These are phyloP conservation scores for Anguilla japonica DNA, from an alignment of 2,113 vertebrate species.

Conservation along the genomic window DNA sequence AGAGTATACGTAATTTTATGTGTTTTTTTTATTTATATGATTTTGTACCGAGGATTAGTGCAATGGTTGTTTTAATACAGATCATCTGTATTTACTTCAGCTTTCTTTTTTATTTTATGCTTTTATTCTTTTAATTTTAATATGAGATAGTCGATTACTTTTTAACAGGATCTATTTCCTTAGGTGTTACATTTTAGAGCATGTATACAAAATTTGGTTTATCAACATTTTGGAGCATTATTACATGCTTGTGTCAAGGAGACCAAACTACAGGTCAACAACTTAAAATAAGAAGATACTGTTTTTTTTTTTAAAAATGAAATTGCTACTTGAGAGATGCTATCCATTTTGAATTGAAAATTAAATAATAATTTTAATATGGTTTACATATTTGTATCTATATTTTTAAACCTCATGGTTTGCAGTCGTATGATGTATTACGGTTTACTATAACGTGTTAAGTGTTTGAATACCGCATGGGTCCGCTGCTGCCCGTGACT, in stretches of 20 bases:
- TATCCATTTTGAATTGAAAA: constrained; percentile 3
- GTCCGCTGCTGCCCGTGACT: constrained; percentile 52
- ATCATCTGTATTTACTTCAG: constrained; percentile 64
- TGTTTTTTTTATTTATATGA: constrained; percentile 63
- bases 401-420: constrained; percentile 2
- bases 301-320: constrained; percentile 19
- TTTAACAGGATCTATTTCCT: constrained; percentile 54
- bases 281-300: not conserved
- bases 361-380: constrained; percentile 2
- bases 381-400: constrained; percentile 11
- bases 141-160: constrained; percentile 65
- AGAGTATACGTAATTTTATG: constrained; percentile 53
- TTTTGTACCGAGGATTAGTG: constrained; percentile 75
- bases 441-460: not conserved
- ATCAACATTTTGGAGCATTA: constrained; percentile 23
- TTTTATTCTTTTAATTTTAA: constrained; percentile 57
- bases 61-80: constrained; percentile 67
- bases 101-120: constrained; percentile 17
- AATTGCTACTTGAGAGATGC: constrained; percentile 1
- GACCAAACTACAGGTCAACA: not conserved
- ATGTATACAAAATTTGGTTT: constrained; percentile 27
- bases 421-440: not conserved
- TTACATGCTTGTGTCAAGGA: constrained; percentile 34
- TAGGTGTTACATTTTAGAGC: constrained; percentile 45
- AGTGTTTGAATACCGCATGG: constrained; percentile 47